Conservation (phyloP, 2,113 vertebrate species). For the Hippocampus abdominalis region DNA sequence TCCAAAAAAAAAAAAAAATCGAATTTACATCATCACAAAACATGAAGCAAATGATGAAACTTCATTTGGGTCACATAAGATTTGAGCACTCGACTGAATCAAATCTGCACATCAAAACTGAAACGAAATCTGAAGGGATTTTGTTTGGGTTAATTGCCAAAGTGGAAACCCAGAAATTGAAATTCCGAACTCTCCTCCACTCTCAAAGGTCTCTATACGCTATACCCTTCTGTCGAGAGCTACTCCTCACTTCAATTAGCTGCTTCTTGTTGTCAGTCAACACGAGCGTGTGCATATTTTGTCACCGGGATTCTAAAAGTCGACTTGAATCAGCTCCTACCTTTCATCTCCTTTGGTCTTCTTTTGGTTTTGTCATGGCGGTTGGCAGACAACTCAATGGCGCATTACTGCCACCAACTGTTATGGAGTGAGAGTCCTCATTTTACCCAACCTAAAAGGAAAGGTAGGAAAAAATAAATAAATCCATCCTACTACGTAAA, state of each 20-base stretch:
- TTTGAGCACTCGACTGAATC: slow-evolving; percentile 43
- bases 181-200: slow-evolving; percentile 12
- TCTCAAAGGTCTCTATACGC: slow-evolving; percentile 11
- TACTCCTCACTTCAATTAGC: slow-evolving; percentile 7
- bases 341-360: neutral
- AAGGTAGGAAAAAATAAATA: too few species aligned
- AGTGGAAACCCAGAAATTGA: slow-evolving; percentile 26
- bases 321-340: neutral
- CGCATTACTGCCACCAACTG: too few species aligned
- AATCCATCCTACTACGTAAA: too few species aligned
- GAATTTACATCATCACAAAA: too few species aligned
- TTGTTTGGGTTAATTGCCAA: slow-evolving; percentile 15
- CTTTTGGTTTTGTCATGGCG: too few species aligned
- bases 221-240: neutral
- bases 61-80: slow-evolving; percentile 39
- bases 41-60: too few species aligned
- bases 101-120: slow-evolving; percentile 70
- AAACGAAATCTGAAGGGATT: slow-evolving; percentile 16
- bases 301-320: slow-evolving; percentile 8
- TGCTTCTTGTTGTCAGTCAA: slow-evolving; percentile 32
- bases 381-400: too few species aligned
- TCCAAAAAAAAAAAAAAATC: too few species aligned
- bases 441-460: too few species aligned
- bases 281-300: slow-evolving; percentile 18
- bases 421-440: too few species aligned